Evolutionary conservation across 30 jellyfish, hydroid and myxozoan species (phyloP).

Genomic region (Catostylus mosaicus): DNA sequence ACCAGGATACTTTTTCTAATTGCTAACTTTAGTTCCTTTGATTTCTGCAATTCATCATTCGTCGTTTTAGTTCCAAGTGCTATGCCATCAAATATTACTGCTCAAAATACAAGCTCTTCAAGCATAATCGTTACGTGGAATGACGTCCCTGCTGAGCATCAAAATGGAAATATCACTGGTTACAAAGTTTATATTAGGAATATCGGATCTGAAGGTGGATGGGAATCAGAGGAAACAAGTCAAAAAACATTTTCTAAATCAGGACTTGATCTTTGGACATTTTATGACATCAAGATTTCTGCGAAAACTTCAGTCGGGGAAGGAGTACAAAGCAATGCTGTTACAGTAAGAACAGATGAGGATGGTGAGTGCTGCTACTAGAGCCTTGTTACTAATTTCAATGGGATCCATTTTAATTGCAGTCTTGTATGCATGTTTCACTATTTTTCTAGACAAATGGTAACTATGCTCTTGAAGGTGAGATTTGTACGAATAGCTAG

Average conservation of each 20-base stretch:
- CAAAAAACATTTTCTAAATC: slow-evolving; percentile 9
- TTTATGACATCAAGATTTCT: slow-evolving; percentile 47
- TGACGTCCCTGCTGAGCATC: slow-evolving; percentile 33
- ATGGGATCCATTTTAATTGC: too few relatives aligned
- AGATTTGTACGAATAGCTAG: too few relatives aligned
- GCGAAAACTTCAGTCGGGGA: slow-evolving; percentile 63
- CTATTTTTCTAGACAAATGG: too few relatives aligned
- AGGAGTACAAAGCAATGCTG: slow-evolving; percentile 8
- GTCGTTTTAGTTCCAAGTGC: slow-evolving; percentile 42
- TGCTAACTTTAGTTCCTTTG: neutral
- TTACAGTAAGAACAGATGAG: slow-evolving; percentile 55
- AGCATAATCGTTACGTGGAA: slow-evolving; percentile 39
- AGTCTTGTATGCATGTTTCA: too few relatives aligned
- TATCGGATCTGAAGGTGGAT: neutral
- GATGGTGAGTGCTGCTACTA: slow-evolving; percentile 65
- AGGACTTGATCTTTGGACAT: slow-evolving; percentile 53
- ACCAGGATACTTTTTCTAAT: neutral
- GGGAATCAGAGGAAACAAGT: neutral
- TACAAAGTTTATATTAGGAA: slow-evolving; percentile 19
- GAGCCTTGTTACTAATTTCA: too few relatives aligned
- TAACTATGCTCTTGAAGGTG: too few relatives aligned
- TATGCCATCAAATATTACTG: slow-evolving; percentile 15
- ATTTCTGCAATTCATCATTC: neutral
- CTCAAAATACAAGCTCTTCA: slow-evolving; percentile 49
- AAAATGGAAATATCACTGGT: slow-evolving; percentile 48